A percentile compares a stretch with the other conserved stretches of the same genome.
These are phyloP conservation scores for Schizotus pectinicornis DNA, from an alignment of 2,888 invertebrate species.

Conservation along the genomic window DNA sequence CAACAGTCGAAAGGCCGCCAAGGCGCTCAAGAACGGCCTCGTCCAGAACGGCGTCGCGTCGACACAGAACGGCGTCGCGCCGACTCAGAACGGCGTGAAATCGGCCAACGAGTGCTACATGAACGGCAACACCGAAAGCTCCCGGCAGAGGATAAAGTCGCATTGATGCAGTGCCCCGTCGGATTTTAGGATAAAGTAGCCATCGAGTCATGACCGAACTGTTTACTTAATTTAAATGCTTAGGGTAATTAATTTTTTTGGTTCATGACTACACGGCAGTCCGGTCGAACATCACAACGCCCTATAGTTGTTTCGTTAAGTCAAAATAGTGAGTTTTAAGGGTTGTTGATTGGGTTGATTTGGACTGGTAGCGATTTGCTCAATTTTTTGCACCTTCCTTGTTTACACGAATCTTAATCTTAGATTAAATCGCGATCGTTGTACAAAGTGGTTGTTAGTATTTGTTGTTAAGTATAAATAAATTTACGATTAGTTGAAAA, in stretches of 20 bases:
- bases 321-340: too few relatives aligned
- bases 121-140: constrained; percentile 55
- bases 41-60: constrained; percentile 29
- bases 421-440: constrained; percentile 2
- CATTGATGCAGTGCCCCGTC: constrained; percentile 45
- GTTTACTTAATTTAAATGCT: constrained; percentile 29
- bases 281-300: too few relatives aligned
- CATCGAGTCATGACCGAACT: constrained; percentile 23
- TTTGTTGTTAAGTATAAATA: too few relatives aligned
- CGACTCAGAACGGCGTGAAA: constrained; percentile 29
- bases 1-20: constrained; percentile 49
- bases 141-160: constrained; percentile 51
- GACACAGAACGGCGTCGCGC: constrained; percentile 20
- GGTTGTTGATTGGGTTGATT: too few relatives aligned
- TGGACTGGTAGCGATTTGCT: constrained; percentile 16
- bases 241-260: constrained; percentile 20
- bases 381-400: constrained; percentile 24
- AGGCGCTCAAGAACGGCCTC: constrained; percentile 28
- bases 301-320: too few relatives aligned
- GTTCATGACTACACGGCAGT: constrained; percentile 19
- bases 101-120: constrained; percentile 59
- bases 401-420: constrained; percentile 17
- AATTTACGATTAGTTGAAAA: too few relatives aligned
- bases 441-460: constrained; percentile 8
- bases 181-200: constrained; percentile 5